A percentile compares a stretch with the other conserved stretches of the same genome.
Conservation (phyloP, 2,113 vertebrate genomes). For the Gorsachius goisagi region DNA sequence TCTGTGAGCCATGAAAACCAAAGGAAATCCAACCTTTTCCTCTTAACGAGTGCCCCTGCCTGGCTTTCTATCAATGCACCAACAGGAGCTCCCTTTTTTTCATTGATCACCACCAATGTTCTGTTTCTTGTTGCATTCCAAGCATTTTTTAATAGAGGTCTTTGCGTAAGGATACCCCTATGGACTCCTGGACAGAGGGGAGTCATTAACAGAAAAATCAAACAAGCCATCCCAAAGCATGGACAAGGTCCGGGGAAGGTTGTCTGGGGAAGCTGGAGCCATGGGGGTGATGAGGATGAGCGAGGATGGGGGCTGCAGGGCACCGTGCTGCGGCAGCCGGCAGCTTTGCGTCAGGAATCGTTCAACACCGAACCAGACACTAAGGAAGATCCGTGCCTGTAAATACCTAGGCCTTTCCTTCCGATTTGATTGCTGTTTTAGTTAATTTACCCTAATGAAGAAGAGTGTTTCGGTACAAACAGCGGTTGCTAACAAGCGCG, state of each 20-base stretch:
- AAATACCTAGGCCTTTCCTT: background rate
- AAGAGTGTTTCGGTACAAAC: conserved; percentile 49
- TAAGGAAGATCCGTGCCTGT: background rate
- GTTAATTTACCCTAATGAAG: conserved; percentile 43
- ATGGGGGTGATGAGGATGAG: fast-evolving
- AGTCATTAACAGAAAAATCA: background rate
- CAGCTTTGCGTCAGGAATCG: background rate
- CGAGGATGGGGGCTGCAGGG: fast-evolving
- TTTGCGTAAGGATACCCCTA: background rate
- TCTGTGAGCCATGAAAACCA: background rate
- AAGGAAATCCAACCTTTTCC: background rate
- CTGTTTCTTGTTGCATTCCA: background rate
- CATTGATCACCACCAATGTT: background rate
- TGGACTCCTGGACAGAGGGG: fast-evolving
- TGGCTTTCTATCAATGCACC: background rate
- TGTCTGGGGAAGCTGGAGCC: background rate
- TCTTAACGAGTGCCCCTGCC: background rate
- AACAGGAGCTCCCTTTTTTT: background rate
- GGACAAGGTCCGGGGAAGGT: background rate
- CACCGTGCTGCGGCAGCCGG: background rate
- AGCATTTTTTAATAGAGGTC: background rate
- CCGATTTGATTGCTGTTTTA: conserved; percentile 21
- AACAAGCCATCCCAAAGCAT: background rate
- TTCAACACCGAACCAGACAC: background rate
- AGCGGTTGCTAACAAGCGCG: background rate